Evolutionary conservation across 2,797 vertebrate genomes (phyloP).

Genomic region (Taeniopygia guttata): DNA sequence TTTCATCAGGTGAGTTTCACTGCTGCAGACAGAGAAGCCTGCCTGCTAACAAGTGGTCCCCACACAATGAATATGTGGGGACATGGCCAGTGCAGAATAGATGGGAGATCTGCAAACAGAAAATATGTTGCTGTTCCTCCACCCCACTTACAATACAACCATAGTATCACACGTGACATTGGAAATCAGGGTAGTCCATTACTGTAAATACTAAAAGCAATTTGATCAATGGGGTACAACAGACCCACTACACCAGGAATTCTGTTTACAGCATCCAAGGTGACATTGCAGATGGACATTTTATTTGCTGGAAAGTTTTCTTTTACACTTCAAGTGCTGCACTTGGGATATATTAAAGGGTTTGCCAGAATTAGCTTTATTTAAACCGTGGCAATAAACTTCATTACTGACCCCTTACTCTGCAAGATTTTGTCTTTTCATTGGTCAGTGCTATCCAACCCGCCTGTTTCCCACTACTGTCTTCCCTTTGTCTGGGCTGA

Average conservation of each 20-base stretch:
- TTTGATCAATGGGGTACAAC: neutral
- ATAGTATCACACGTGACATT: neutral
- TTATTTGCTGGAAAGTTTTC: slow-evolving; percentile 1
- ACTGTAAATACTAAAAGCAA: neutral
- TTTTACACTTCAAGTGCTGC: neutral
- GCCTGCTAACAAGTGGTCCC: neutral
- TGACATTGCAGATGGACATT: neutral
- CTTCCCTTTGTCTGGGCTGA: slow-evolving; percentile 59
- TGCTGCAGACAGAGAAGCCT: neutral
- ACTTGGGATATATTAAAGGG: neutral
- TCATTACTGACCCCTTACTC: neutral
- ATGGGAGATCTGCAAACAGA: neutral
- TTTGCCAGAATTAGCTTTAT: neutral
- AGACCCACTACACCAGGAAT: neutral
- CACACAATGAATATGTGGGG: neutral
- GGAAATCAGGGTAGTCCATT: neutral
- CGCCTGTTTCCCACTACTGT: neutral
- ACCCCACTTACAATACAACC: neutral
- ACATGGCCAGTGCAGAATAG: neutral
- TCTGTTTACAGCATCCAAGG: neutral
- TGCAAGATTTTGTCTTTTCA: neutral
- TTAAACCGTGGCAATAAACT: neutral
- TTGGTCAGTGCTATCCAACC: neutral
- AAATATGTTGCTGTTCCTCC: neutral
- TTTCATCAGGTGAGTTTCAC: neutral